Percentiles rank a stretch among this genome's conserved stretches.
Evolutionary conservation across 2,797 vertebrate genomes (phyloP).

Genomic region (Thaleichthys pacificus): DNA sequence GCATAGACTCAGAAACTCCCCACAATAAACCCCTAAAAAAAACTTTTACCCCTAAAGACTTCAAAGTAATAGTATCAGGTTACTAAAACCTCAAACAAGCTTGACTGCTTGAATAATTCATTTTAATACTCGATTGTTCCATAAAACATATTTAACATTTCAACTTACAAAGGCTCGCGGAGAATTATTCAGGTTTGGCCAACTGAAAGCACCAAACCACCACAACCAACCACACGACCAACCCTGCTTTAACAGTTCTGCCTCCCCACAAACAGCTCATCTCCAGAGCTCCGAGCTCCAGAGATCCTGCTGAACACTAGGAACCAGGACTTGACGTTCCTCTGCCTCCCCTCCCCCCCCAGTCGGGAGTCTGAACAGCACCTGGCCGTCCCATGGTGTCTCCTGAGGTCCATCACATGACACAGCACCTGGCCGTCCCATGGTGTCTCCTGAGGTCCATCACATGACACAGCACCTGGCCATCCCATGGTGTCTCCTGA

Average conservation of each 20-base stretch:
- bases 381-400: too few relatives aligned
- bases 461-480: conserved; percentile 34
- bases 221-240: too few relatives aligned
- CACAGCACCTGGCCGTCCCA: too few relatives aligned
- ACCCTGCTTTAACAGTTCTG: too few relatives aligned
- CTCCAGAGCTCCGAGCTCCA: background rate
- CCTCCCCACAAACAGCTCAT: too few relatives aligned
- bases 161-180: background rate
- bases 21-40: background rate
- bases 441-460: too few relatives aligned
- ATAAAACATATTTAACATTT: too few relatives aligned
- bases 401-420: too few relatives aligned
- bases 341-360: conserved; percentile 32
- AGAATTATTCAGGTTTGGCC: too few relatives aligned
- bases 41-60: background rate
- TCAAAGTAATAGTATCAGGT: background rate
- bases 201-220: too few relatives aligned
- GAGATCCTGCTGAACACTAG: conserved; percentile 16
- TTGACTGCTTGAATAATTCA: background rate
- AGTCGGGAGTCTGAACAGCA: conserved; percentile 53
- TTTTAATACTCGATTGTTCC: background rate
- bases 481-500: too few relatives aligned
- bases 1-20: conserved; percentile 41
- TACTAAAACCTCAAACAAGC: background rate
- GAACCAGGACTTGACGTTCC: conserved; percentile 31